Percentiles rank a stretch among this genome's conserved stretches.
These are phyloP conservation scores for Orchesella flavescens DNA, from an alignment of 2,888 invertebrate genomes.

Conservation along the genomic window DNA sequence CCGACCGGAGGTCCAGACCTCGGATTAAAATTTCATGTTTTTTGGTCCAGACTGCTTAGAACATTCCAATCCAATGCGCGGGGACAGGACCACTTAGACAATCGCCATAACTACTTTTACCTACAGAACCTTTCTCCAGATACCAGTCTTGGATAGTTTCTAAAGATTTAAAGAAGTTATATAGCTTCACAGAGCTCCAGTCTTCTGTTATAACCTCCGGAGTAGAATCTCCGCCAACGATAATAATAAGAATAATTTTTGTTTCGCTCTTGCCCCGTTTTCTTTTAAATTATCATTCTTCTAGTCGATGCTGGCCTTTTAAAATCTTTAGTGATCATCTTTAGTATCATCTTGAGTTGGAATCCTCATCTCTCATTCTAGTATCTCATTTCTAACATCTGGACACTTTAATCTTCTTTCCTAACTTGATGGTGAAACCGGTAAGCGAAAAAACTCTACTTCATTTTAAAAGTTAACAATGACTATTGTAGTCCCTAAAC, in stretches of 20 bases:
- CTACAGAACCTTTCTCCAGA: too few relatives aligned
- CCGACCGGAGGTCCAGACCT: too few relatives aligned
- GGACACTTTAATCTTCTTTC: neutral
- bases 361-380: too few relatives aligned
- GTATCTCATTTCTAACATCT: too few relatives aligned
- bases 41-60: too few relatives aligned
- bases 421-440: constrained; percentile 48
- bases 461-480: neutral
- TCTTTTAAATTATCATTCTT: neutral
- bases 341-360: neutral
- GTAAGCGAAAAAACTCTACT: constrained; percentile 2
- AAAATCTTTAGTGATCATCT: neutral
- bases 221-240: neutral
- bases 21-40: too few relatives aligned
- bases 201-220: neutral
- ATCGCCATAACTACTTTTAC: too few relatives aligned
- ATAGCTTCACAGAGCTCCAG: too few relatives aligned
- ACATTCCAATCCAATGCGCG: too few relatives aligned
- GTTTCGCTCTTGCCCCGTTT: neutral
- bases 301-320: neutral
- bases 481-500: too few relatives aligned
- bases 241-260: neutral
- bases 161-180: too few relatives aligned
- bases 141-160: too few relatives aligned
- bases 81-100: neutral